These are phyloP conservation scores for Bubo bubo DNA, from an alignment of 2,113 vertebrate species.

Conservation along the genomic window DNA sequence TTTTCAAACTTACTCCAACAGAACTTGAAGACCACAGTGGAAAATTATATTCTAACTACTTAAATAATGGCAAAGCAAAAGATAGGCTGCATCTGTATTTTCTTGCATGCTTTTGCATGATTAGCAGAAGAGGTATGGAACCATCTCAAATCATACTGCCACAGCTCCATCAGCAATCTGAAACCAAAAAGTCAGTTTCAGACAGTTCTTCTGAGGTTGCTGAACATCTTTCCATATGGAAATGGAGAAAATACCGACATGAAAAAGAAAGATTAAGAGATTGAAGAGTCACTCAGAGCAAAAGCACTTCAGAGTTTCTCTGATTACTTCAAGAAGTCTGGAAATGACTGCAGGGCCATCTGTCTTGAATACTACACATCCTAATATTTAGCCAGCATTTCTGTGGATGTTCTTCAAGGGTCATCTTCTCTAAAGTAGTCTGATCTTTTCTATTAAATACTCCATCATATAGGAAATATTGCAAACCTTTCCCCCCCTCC, in stretches of 20 bases:
- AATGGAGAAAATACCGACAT: neutral
- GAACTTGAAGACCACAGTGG: neutral
- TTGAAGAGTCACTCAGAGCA: neutral
- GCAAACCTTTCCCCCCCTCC: neutral
- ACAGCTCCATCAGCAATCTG: neutral
- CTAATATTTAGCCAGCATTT: neutral
- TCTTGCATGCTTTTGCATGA: neutral
- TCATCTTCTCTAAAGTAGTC: neutral
- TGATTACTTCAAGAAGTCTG: neutral
- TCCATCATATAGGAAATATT: neutral
- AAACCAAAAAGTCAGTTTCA: neutral
- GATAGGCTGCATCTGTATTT: neutral
- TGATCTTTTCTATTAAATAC: neutral
- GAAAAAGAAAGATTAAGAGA: neutral
- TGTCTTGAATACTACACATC: neutral
- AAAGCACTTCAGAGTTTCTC: neutral
- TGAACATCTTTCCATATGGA: neutral
- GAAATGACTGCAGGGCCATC: neutral
- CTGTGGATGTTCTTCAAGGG: neutral
- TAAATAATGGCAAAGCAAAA: neutral
- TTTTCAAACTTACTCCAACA: neutral
- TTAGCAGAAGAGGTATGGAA: neutral
- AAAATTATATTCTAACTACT: neutral
- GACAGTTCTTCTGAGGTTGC: neutral
- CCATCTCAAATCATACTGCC: neutral